Conservation (phyloP, 2,113 vertebrate genomes). For the Conger conger region DNA sequence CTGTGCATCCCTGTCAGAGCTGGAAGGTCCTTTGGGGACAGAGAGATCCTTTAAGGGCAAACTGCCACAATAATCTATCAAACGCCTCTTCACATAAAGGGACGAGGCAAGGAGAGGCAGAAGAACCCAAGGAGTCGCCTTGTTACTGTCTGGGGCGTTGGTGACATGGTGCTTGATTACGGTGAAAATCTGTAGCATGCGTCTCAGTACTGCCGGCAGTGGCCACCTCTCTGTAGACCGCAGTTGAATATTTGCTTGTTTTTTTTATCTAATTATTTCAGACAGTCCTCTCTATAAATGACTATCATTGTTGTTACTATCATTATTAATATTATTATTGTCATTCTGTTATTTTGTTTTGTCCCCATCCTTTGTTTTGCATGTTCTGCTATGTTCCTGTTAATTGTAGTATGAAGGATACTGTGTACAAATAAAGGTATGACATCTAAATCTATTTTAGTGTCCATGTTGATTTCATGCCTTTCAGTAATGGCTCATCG, state of each 20-base stretch:
- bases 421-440: constrained; percentile 75
- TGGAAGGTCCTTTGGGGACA: not conserved
- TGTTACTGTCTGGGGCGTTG: not conserved
- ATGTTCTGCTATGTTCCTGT: constrained; percentile 65
- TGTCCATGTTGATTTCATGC: constrained; percentile 15
- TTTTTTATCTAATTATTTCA: constrained; percentile 9
- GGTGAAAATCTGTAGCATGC: not conserved
- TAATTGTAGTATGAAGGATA: constrained; percentile 69
- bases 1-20: not conserved
- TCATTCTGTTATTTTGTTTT: constrained; percentile 45
- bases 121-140: not conserved
- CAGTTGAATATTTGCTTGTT: constrained; percentile 13
- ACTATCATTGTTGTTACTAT: constrained; percentile 21
- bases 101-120: not conserved
- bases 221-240: not conserved
- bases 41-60: not conserved
- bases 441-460: constrained; percentile 39
- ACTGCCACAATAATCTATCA: not conserved
- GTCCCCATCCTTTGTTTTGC: constrained; percentile 61
- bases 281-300: not conserved
- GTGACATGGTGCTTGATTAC: not conserved
- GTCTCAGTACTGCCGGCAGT: constrained; percentile 7
- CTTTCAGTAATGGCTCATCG: not conserved
- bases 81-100: not conserved
- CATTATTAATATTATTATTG: constrained; percentile 44